Percentiles rank a stretch among this genome's conserved stretches.
These are phyloP conservation scores for Dolichomitus sp. DNA, from an alignment of 2,888 invertebrate genomes.

Conservation along the genomic window DNA sequence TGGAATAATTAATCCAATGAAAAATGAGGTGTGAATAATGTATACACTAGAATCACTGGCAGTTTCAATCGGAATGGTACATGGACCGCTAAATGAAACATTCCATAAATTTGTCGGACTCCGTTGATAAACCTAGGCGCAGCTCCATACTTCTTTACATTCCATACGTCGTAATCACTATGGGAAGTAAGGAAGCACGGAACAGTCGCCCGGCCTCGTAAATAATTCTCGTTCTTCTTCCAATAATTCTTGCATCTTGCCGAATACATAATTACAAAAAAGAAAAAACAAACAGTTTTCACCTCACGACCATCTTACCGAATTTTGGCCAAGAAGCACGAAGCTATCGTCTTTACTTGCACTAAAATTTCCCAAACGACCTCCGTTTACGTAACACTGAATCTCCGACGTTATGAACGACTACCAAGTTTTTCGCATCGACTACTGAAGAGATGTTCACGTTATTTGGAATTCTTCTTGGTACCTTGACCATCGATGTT, in stretches of 20 bases:
- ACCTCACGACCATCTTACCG: slow-evolving; percentile 52
- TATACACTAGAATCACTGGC: slow-evolving; percentile 36
- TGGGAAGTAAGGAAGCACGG: slow-evolving; percentile 99
- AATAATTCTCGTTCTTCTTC: not conserved
- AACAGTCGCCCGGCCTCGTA: slow-evolving; percentile 90
- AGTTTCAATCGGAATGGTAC: not conserved
- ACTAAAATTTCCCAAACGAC: slow-evolving; percentile 37
- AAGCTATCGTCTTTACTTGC: not conserved
- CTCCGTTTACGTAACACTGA: slow-evolving; percentile 54
- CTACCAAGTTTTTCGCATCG: slow-evolving; percentile 1
- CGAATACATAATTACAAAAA: not conserved
- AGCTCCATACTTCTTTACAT: slow-evolving; percentile 99
- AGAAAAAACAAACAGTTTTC: not conserved
- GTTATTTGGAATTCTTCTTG: slow-evolving; percentile 23
- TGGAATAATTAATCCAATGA: not conserved
- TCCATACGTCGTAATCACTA: slow-evolving; percentile 96
- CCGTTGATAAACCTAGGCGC: slow-evolving; percentile 78
- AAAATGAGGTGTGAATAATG: not conserved
- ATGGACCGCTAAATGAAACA: not conserved
- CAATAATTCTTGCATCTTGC: not conserved
- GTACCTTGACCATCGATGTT: slow-evolving; percentile 22
- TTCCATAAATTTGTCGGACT: not conserved
- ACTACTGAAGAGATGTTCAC: slow-evolving; percentile 26
- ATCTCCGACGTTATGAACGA: slow-evolving; percentile 2
- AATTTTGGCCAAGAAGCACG: slow-evolving; percentile 6